Evolutionary conservation across 2,888 invertebrate species (phyloP), one percentile per base, ranked within the genome.

Genomic region (Frankliniella intonsa): DNA sequence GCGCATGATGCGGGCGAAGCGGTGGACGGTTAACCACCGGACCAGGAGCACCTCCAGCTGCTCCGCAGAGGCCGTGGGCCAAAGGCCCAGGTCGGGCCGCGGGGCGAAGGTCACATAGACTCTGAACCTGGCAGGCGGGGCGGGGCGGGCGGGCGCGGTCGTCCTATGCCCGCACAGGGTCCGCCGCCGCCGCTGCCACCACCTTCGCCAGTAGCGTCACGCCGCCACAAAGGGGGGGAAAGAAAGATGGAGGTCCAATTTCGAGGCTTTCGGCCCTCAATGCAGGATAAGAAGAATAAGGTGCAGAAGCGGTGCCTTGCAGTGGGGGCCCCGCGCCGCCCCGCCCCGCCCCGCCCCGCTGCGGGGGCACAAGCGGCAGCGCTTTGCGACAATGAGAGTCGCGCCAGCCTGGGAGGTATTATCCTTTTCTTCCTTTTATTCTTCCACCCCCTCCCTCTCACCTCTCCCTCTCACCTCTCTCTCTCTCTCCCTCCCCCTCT

Each of bases 341-440:
- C 38, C 38, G 38, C 38, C 38, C 2, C 38, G 38, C 38, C 38
- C 38, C 38, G 38, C 38, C 38, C 62, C 7, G 3, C 62, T 19
- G 62, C 62, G 62, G 62, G 62, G 9, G 69, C 69, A 76, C 22
- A 76, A 76, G 69, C 69, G 69, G 69, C 25, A 76, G 69, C 69
- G 69, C 69, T 76, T 76, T 76, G 69, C 25, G 69, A 76, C 69
- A 76, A 25, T 76, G 69, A 76, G 25, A 69, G 69, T 8, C 69
- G 69, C n/a, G 62, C 19, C 14, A n/a, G n/a, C 17, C 17, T 5
- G 62, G 62, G 62, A 62, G 17, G 11, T 62, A n/a, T 62, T 62
- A 7, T 62, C n/a, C 38, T 62, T 17, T 62, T 11, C 62, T 62
- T 62, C 14, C 62, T 62, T 62, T 62, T n/a, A 17, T 62, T 62